Evolutionary conservation across 2,888 invertebrate genomes (phyloP), one percentile per base, ranked within the genome.

Genomic region (Drosophila prolongata): DNA sequence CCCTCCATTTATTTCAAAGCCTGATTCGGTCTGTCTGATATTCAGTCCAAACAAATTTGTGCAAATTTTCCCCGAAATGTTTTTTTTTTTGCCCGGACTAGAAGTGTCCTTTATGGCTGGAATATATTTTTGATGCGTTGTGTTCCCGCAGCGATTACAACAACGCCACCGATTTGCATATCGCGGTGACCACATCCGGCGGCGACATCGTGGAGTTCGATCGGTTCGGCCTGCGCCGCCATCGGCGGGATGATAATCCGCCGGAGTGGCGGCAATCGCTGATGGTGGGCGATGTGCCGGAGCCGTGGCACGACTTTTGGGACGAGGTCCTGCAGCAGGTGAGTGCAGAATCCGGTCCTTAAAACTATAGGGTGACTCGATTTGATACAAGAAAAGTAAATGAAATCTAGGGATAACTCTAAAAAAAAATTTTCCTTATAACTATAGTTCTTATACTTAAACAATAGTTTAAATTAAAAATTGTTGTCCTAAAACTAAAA

Each of bases 171-270:
- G 96, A 98, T 93, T 94, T 98, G 76, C 98, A 98, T 92, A 97
- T 98, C 91, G 98, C 97, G 62, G 95, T 98, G 75, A 97, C 97
- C 59, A 95, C 96, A 89, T 97, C 97, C 9, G 93, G 93, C 69
- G 96, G 97, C 40, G 94, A 93, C 86, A 95, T 98, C 55, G 95
- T 96, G 69, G 98, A 98, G 93, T 98, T 96, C 91, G 97, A 97
- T 93, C 95, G 94, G 83, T 93, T 95, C 84, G 98, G 98, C 38
- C 93, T 98, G 59, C 92, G 93, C 85, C 89, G 90, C 43, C 90
- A 90, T 79, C 90, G 90, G 62, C 89, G 90, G 64, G 91, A 89
- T 16, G 91, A 87, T 79, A 90, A 91, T 80, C 91, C 90, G 69
- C 76, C 80, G 37, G 90, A 89, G 68, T 95, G 95, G 95, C 94